A percentile compares a stretch with the other conserved stretches of the same genome.
Evolutionary conservation across 64 coral and sea anemone genomes (phyloP).

Genomic region (Actinia tenebrosa): DNA sequence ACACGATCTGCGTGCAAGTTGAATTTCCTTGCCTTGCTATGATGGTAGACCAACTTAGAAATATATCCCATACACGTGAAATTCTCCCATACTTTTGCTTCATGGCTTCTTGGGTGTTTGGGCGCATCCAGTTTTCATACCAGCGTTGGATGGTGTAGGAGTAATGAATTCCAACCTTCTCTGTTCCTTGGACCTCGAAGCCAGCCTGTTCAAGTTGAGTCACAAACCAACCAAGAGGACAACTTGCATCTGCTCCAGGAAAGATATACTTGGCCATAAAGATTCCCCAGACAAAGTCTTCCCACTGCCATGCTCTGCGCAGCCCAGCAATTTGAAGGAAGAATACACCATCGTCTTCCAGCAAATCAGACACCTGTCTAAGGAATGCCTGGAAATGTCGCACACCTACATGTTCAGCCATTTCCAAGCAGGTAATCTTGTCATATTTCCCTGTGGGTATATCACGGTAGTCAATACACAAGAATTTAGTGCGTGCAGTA

Average conservation of each 20-base stretch:
- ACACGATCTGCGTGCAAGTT: slow-evolving; percentile 93
- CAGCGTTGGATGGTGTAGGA: slow-evolving; percentile 89
- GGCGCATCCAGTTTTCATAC: slow-evolving; percentile 96
- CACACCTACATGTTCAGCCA: slow-evolving; percentile 98
- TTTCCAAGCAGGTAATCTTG: slow-evolving; percentile 98
- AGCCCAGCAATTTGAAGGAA: slow-evolving; percentile 96
- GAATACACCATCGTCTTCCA: slow-evolving; percentile 96
- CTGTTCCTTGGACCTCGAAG: slow-evolving; percentile 83
- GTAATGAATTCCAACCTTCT: slow-evolving; percentile 93
- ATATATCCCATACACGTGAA: slow-evolving; percentile 91
- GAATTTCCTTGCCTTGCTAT: slow-evolving; percentile 93
- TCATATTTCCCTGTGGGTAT: slow-evolving; percentile 69
- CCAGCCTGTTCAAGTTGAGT: slow-evolving; percentile 82
- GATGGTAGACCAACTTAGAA: slow-evolving; percentile 96
- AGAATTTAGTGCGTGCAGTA: slow-evolving; percentile 49
- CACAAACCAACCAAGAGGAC: slow-evolving; percentile 78
- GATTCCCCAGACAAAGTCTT: slow-evolving; percentile 95
- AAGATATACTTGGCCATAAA: slow-evolving; percentile 99
- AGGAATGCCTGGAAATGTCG: slow-evolving; percentile 89
- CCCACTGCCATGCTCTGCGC: slow-evolving; percentile 93
- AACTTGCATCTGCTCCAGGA: slow-evolving; percentile 93
- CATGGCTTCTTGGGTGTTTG: slow-evolving; percentile 66
- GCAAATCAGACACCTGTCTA: slow-evolving; percentile 79
- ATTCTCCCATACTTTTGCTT: slow-evolving; percentile 66
- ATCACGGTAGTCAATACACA: slow-evolving; percentile 97